Conservation (phyloP, 1,140 invertebrate genomes). For the Phenacoccus solenopsis region DNA sequence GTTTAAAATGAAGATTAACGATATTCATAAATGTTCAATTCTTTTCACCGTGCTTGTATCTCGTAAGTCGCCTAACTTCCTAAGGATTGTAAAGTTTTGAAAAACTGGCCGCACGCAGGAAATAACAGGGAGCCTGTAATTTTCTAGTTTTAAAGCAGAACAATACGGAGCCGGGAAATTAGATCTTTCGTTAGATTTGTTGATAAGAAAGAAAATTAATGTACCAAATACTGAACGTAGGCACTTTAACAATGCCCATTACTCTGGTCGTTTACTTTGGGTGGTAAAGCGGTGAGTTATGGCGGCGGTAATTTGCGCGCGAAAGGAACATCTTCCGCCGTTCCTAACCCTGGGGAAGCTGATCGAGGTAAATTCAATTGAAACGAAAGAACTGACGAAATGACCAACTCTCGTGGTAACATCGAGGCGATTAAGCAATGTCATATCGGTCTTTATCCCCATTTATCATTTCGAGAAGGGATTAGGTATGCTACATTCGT, state of each 20-base stretch:
- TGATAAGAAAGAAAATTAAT: constrained; percentile 18
- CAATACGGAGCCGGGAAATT: neutral
- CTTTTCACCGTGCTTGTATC: too few species aligned
- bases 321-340: neutral
- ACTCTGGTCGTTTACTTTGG: neutral
- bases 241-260: neutral
- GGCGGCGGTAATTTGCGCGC: neutral
- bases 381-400: too few species aligned
- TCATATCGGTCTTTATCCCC: too few species aligned
- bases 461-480: too few species aligned
- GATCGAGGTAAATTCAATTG: too few species aligned
- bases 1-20: neutral
- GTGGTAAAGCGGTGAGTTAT: neutral
- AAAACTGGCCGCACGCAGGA: neutral
- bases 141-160: constrained; percentile 7
- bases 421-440: too few species aligned
- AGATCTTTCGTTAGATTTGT: constrained; percentile 7
- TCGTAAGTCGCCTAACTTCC: too few species aligned
- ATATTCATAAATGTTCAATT: neutral
- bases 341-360: too few species aligned
- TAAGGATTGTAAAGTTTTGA: too few species aligned
- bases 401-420: too few species aligned
- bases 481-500: too few species aligned
- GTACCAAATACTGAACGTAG: neutral
- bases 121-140: neutral